Conservation (phyloP, 2,888 invertebrate genomes). For the Rhopalosiphum nymphaeae region DNA sequence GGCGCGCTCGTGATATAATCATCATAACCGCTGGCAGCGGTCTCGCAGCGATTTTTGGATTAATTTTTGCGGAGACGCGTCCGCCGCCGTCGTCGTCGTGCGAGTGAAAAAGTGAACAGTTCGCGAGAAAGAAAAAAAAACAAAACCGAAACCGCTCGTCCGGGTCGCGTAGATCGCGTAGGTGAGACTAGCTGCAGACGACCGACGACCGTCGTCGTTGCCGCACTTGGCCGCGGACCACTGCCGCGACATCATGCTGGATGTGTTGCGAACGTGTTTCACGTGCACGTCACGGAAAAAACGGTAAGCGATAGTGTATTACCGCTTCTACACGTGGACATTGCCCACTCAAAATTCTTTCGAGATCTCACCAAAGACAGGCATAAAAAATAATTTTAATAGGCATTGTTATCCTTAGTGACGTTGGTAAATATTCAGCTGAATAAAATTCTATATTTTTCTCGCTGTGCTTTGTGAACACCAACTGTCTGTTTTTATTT, state of each 20-base stretch:
- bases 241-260: slow-evolving; percentile 33
- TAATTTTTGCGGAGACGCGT: background rate
- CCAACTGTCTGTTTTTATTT: background rate
- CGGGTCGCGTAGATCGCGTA: background rate
- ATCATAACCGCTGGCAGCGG: background rate
- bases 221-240: background rate
- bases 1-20: background rate
- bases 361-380: background rate
- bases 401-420: background rate
- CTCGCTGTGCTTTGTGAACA: background rate
- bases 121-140: background rate
- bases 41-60: background rate
- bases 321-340: background rate
- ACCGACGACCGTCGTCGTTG: background rate
- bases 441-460: background rate
- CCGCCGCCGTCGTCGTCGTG: background rate
- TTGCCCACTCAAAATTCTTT: background rate
- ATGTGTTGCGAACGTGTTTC: slow-evolving; percentile 59
- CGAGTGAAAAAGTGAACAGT: background rate
- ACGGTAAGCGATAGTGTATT: slow-evolving; percentile 33
- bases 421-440: background rate
- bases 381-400: background rate
- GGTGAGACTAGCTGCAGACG: background rate
- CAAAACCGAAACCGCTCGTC: background rate
- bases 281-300: slow-evolving; percentile 56